Evolutionary conservation across 2,888 invertebrate genomes (phyloP), one percentile per base, ranked within the genome.

Genomic region (Leptinotarsa peninsularis): DNA sequence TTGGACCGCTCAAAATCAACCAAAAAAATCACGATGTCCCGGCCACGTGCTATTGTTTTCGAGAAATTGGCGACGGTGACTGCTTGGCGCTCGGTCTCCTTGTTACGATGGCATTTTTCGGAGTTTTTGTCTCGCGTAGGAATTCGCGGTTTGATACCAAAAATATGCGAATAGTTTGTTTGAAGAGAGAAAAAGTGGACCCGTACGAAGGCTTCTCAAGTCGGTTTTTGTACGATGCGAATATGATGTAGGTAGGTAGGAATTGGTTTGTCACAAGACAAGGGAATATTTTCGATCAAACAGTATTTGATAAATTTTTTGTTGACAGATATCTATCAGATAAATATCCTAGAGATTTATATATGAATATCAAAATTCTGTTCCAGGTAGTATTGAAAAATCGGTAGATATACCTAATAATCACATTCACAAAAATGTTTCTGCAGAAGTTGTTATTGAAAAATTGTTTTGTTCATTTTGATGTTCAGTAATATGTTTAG

Each of bases 31-130:
- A 23, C 63, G 71, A 67, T 60, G 52, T 17, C 71, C 33, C 71
- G 71, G 85, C 86, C 87, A 86, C 87, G 87, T 86, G 87, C 87
- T 86, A 86, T 87, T 87, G 87, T 86, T 83, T 82, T 76, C 73
- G 76, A 67, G 76, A 73, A 73, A 71, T 71, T 71, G 71, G 71
- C 68, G 71, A 71, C 73, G 73, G 56, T 63, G 70, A 67, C 66
- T 33, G 54, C 33, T 50, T 15, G 33, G 27, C 66, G 43, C 49
- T 66, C 58, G 49, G 66, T 27, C 63, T 63, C 33, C 63, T 63
- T 63, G 63, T 63, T 33, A 63, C 63, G 63, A 63, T 63, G 63
- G 63, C 63, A 63, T 43, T 63, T 63, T 63, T 18, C n/a, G 17
- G 63, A 18, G 63, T 63, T 63, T 63, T 63, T 63, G 63, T 63